Conservation (phyloP, 2,113 vertebrate genomes). For the Salvator merianae region DNA sequence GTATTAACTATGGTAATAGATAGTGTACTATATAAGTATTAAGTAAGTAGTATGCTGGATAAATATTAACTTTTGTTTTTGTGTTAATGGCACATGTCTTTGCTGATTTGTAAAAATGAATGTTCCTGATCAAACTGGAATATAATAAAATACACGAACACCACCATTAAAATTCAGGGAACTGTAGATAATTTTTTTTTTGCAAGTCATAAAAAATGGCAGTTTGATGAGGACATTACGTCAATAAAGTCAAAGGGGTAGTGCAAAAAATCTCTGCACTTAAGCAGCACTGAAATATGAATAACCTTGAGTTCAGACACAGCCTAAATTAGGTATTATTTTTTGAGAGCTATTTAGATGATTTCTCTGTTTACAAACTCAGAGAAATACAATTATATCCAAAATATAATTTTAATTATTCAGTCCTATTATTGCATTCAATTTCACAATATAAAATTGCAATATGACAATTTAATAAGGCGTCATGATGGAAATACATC, state of each 20-base stretch:
- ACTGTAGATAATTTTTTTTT: neutral
- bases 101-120: neutral
- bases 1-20: neutral
- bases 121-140: neutral
- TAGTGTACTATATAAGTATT: neutral
- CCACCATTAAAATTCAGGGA: neutral
- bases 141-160: neutral
- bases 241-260: neutral
- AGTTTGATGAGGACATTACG: no score
- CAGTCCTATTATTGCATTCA: neutral
- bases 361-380: constrained; percentile 21
- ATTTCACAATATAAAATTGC: constrained; percentile 34
- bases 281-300: neutral
- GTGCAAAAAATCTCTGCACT: constrained; percentile 8
- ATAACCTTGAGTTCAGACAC: no score
- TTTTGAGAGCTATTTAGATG: constrained; percentile 22
- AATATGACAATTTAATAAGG: constrained; percentile 18
- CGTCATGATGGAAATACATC: constrained; percentile 39
- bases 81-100: neutral
- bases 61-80: neutral
- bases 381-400: constrained; percentile 33
- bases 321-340: no score
- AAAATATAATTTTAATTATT: constrained; percentile 7
- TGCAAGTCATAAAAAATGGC: neutral
- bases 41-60: neutral